Percentiles rank a stretch among this genome's conserved stretches.
These are phyloP conservation scores for Daubentonia madagascariensis DNA, from an alignment of 2,113 vertebrate genomes.

Conservation along the genomic window DNA sequence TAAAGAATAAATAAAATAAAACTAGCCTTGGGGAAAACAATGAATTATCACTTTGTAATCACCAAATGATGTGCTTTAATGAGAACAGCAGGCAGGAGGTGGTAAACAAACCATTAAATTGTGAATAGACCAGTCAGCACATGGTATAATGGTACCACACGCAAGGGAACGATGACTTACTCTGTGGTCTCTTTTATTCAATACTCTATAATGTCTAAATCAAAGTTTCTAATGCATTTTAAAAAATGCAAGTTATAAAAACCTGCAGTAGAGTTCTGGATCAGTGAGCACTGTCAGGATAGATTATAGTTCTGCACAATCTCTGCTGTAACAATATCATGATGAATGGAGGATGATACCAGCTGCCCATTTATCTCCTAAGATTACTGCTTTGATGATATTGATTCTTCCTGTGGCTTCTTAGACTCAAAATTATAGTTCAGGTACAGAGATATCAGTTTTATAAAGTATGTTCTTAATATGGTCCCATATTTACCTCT, in stretches of 20 bases:
- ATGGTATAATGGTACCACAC: not conserved
- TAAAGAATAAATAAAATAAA: not conserved
- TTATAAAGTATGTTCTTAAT: constrained; percentile 42
- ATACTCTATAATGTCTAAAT: constrained; percentile 49
- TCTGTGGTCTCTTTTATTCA: not conserved
- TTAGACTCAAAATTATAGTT: constrained; percentile 35
- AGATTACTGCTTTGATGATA: constrained; percentile 55
- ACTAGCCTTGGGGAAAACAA: not conserved
- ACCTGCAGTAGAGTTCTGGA: constrained; percentile 10
- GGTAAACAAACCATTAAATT: not conserved
- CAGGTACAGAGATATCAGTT: constrained; percentile 16
- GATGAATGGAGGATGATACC: constrained; percentile 44
- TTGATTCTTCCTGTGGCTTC: constrained; percentile 62
- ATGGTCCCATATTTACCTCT: not conserved
- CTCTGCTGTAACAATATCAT: constrained; percentile 47
- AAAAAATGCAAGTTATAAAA: constrained; percentile 61
- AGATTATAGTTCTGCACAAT: not conserved
- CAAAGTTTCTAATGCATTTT: constrained; percentile 67
- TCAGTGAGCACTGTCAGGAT: constrained; percentile 45
- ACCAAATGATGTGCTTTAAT: not conserved
- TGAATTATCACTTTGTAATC: not conserved
- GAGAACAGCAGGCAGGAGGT: not conserved
- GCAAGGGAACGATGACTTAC: not conserved
- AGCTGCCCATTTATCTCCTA: constrained; percentile 55
- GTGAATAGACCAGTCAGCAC: not conserved